These are phyloP conservation scores for Arctia plantaginis DNA, from an alignment of 2,888 invertebrate genomes.

Conservation along the genomic window DNA sequence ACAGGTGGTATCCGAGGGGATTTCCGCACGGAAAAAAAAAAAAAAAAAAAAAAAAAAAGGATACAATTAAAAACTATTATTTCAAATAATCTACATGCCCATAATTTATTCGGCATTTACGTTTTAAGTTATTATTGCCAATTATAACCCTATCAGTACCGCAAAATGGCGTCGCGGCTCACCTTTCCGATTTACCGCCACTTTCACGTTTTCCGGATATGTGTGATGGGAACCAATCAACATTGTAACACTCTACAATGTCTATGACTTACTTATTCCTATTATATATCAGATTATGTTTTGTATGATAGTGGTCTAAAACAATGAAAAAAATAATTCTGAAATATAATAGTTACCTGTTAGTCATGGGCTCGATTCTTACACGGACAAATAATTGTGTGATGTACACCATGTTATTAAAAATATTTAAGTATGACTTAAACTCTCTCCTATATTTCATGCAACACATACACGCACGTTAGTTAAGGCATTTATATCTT, in stretches of 20 bases:
- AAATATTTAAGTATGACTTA: background rate
- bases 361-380: no score
- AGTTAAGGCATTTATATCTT: background rate
- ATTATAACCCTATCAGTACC: slow-evolving; percentile 4
- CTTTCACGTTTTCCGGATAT: slow-evolving; percentile 59
- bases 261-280: background rate
- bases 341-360: no score
- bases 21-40: no score
- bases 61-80: no score
- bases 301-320: no score
- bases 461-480: no score
- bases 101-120: slow-evolving; percentile 6
- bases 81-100: no score
- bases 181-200: slow-evolving; percentile 59
- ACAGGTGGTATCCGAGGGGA: no score
- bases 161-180: slow-evolving; percentile 29
- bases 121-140: background rate
- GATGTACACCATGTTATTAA: no score
- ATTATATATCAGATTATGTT: background rate
- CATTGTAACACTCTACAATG: background rate
- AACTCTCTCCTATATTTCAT: background rate
- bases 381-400: no score
- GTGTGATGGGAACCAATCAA: slow-evolving; percentile 20
- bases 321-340: no score
- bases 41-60: background rate